Evolutionary conservation across 2,113 vertebrate genomes (phyloP).

Genomic region (Coracopsis vasa): DNA sequence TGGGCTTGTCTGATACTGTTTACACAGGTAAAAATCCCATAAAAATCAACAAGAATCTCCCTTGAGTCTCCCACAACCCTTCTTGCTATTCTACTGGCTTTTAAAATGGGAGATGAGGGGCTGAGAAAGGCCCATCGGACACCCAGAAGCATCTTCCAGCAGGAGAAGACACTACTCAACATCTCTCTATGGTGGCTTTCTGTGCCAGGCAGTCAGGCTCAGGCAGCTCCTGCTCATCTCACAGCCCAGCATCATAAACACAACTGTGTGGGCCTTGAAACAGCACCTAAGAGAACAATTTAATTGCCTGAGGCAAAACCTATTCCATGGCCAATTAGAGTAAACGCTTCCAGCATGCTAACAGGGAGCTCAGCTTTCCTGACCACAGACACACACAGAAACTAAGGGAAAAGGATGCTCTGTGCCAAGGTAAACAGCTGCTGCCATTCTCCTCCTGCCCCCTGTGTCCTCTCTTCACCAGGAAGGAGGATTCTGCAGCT

Average conservation of each 20-base stretch:
- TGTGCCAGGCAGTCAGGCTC: fast-evolving
- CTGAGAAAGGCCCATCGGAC: not conserved
- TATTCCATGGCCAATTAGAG: not conserved
- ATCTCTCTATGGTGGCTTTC: not conserved
- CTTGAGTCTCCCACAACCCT: not conserved
- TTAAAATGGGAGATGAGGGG: fast-evolving
- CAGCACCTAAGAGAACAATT: not conserved
- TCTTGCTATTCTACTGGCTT: not conserved
- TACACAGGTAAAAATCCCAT: not conserved
- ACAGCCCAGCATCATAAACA: not conserved
- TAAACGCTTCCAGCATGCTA: not conserved
- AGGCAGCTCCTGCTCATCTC: not conserved
- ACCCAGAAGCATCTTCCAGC: not conserved
- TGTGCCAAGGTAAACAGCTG: not conserved
- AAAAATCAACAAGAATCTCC: not conserved
- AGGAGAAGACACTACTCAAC: not conserved
- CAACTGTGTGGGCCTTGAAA: not conserved
- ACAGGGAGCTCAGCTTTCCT: not conserved
- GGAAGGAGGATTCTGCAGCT: not conserved
- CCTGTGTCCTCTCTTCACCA: not conserved
- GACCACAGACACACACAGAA: not conserved
- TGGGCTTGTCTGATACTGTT: not conserved
- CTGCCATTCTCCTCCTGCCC: not conserved
- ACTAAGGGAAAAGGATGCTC: not conserved
- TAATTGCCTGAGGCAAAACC: not conserved